Evolutionary conservation across 2,797 vertebrate genomes (phyloP), one percentile per base, ranked within the genome.

Genomic region (Macropodus opercularis): DNA sequence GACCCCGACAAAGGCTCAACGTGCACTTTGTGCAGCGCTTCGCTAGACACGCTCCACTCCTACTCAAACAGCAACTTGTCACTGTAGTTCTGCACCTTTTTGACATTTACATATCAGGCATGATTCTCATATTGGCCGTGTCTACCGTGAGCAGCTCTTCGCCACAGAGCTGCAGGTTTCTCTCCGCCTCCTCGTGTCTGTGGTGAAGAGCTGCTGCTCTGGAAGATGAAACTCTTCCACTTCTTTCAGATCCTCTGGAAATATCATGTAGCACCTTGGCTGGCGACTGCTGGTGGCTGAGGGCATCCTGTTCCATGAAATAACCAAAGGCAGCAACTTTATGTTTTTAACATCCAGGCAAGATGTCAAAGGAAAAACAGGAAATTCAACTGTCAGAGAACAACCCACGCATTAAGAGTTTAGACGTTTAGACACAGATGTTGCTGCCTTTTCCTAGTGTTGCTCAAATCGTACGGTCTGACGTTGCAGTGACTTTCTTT

Each of bases 241-340:
- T 46, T 40, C 19, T 71, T 58, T 46, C n/a, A 68, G 63, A 59
- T 55, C 43, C 32, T 69, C 34, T 46, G 10, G 42, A 57, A 39
- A 51, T 39, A 34, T 35, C 59, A 56, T 3, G 66, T 67, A 77
- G 78, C 70, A 77, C 78, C 73, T 13, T 48, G 13, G 19, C 21
- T 32, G 69, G 78, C 46, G 69, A 27, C 78, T 77, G 74, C 78
- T 77, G 78, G 70, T 75, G 70, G 51, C 51, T 31, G 55, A 64
- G 52, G 34, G 41, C 38, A 8, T 38, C 35, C 29, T 39, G 17
- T 43, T 68, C 27, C 38, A 58, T 41, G 40, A 3, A 41, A 50
- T 7, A 11, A 53, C 32, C 9, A 23, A 35, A 46, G 32, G 40
- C 17, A 52, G 60, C 39, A 44, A 56, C 40, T 51, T 18, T n/a